Evolutionary conservation across 2,113 vertebrate genomes (phyloP).

Genomic region (Deroptyus accipitrinus): DNA sequence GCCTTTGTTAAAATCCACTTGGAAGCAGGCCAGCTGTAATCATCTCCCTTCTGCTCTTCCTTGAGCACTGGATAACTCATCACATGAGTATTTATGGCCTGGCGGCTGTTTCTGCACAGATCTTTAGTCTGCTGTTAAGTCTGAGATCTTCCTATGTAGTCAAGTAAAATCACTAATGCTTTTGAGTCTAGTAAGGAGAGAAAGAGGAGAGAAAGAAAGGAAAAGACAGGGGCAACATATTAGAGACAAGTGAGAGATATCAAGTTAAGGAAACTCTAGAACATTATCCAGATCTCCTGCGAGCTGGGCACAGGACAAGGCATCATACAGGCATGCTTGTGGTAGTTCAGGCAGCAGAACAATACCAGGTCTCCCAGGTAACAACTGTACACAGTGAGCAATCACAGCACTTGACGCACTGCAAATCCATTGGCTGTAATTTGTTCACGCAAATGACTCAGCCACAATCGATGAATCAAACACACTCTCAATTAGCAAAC

Average conservation of each 20-base stretch:
- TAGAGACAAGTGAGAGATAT: slow-evolving; percentile 12
- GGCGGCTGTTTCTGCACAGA: background rate
- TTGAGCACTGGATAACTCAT: slow-evolving; percentile 31
- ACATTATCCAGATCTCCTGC: background rate
- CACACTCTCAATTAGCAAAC: background rate
- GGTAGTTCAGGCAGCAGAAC: background rate
- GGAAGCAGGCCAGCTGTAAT: slow-evolving; percentile 33
- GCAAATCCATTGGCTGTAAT: background rate
- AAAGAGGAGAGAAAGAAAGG: slow-evolving; percentile 54
- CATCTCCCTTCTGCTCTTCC: slow-evolving; percentile 30
- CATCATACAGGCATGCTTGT: background rate
- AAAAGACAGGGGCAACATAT: slow-evolving; percentile 40
- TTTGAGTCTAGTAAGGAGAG: slow-evolving; percentile 46
- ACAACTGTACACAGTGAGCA: background rate
- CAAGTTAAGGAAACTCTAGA: slow-evolving; percentile 24
- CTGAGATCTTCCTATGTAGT: slow-evolving; percentile 18
- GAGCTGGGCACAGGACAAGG: background rate
- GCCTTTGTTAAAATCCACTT: slow-evolving; percentile 41
- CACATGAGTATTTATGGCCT: slow-evolving; percentile 11
- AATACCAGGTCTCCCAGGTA: background rate
- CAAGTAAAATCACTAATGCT: slow-evolving; percentile 26
- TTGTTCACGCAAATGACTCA: background rate
- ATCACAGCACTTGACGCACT: background rate
- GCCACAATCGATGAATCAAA: slow-evolving; percentile 3
- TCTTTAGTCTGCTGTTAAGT: slow-evolving; percentile 41